These are phyloP conservation scores for Sterrhoptilus dennistouni DNA, from an alignment of 2,113 vertebrate species.

Conservation along the genomic window DNA sequence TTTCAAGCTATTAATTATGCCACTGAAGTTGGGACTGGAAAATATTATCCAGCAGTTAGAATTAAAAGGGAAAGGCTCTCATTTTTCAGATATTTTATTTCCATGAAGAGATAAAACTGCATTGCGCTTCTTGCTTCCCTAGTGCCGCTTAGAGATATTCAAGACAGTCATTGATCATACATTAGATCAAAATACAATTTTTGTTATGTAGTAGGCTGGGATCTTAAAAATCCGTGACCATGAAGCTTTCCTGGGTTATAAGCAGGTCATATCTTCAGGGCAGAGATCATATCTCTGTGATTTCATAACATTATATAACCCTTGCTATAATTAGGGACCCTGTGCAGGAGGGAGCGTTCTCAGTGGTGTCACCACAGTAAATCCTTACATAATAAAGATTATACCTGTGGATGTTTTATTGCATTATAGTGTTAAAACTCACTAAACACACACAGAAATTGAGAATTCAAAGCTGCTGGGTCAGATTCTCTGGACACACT, in stretches of 20 bases:
- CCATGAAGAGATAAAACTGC: not conserved
- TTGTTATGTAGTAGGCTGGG: not conserved
- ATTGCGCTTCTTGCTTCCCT: not conserved
- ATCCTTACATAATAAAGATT: not conserved
- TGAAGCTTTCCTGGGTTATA: not conserved
- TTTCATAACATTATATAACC: not conserved
- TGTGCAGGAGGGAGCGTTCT: not conserved
- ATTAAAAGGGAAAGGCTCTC: not conserved
- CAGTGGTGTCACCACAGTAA: not conserved
- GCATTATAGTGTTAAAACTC: not conserved
- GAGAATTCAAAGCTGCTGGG: not conserved
- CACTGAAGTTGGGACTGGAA: constrained; percentile 36
- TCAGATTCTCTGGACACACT: not conserved
- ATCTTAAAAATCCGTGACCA: not conserved
- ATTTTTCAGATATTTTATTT: constrained; percentile 23
- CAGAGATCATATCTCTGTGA: not conserved
- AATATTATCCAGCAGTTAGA: constrained; percentile 37
- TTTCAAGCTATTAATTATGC: constrained; percentile 45
- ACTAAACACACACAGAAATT: not conserved
- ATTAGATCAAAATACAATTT: not conserved
- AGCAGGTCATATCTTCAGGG: not conserved
- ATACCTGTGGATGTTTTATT: not conserved
- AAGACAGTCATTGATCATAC: not conserved
- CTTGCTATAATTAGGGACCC: not conserved
- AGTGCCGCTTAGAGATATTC: not conserved